Evolutionary conservation across 2,113 vertebrate species (phyloP).

Genomic region (Cebidichthys violaceus): DNA sequence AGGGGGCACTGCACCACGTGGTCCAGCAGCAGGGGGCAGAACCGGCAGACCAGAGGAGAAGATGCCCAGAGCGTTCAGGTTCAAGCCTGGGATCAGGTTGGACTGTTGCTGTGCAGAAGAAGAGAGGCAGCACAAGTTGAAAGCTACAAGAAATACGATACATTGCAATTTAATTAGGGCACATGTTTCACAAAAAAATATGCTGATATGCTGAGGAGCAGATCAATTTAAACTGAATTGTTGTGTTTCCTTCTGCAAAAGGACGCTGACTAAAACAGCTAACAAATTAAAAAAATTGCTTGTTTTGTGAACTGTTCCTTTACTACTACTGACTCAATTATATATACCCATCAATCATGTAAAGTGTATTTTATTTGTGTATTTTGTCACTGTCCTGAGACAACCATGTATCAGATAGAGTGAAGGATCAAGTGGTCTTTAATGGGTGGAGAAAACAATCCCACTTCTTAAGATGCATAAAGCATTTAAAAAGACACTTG

Average conservation of each 20-base stretch:
- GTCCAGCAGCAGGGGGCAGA: constrained; percentile 85
- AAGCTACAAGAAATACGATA: background rate
- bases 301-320: constrained; percentile 1
- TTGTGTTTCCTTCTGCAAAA: background rate
- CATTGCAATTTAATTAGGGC: background rate
- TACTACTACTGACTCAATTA: background rate
- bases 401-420: background rate
- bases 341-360: background rate
- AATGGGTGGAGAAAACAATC: background rate
- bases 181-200: background rate
- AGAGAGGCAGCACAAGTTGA: background rate
- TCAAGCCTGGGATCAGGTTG: constrained; percentile 94
- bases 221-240: background rate
- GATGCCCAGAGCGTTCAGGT: constrained; percentile 94
- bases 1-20: constrained; percentile 83
- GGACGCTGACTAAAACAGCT: background rate
- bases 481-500: background rate
- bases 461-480: background rate
- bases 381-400: too few relatives aligned
- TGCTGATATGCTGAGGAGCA: background rate
- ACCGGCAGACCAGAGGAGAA: constrained; percentile 93
- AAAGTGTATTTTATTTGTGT: background rate
- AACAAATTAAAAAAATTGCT: background rate
- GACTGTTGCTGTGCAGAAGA: constrained; percentile 88
- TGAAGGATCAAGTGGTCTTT: background rate